Base-by-base conservation (phyloP, 2,888 invertebrate genomes). In the Drosophila paramelanica region DNA sequence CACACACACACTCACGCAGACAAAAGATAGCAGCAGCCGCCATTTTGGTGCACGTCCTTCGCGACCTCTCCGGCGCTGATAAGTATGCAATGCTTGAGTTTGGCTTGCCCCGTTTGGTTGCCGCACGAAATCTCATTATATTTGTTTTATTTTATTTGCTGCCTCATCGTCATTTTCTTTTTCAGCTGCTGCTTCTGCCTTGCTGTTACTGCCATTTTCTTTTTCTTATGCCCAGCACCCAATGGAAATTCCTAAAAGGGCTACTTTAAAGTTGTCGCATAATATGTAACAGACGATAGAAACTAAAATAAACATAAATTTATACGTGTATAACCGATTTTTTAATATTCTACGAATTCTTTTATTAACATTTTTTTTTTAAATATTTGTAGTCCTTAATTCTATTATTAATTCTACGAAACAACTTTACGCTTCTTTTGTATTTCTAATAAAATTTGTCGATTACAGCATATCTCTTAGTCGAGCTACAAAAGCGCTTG, bases 121-220 rank as follows among this genome's bases (percentile, higher is more conserved):
- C 65, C 75, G 77, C 90, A 88, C 83, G 81, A 90, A 91, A 91
- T 91, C 90, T 90, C 90, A 91, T 90, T 90, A 90, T 88, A 87
- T 87, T 86, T 84, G 83, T 82, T 88, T 84, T 84, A 84, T 91
- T 90, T 81, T 80, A 79, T 88, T 76, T 82, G 79, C 75, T 77
- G 74, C 68, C 79, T 76, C 88, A 77, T 74, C 81, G 67, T 76
- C 68, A 27, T 68, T 55, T 69, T 73, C 67, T 60, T 73, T 75
- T 66, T 61, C 61, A 42, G 45, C 71, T 64, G 43, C 64, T 76
- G 46, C 67, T 80, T 39, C 42, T 56, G 14, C 47, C 33, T 23
- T 20, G 36, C 51, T 36, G 41, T 49, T 58, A 23, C 62, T 59
- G 57, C 43, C 60, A 52, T 50, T 49, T 56, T 73, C 50, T n/a